Evolutionary conservation across 2,797 vertebrate genomes (phyloP), one percentile per base, ranked within the genome.

Genomic region (Capromys pilorides): DNA sequence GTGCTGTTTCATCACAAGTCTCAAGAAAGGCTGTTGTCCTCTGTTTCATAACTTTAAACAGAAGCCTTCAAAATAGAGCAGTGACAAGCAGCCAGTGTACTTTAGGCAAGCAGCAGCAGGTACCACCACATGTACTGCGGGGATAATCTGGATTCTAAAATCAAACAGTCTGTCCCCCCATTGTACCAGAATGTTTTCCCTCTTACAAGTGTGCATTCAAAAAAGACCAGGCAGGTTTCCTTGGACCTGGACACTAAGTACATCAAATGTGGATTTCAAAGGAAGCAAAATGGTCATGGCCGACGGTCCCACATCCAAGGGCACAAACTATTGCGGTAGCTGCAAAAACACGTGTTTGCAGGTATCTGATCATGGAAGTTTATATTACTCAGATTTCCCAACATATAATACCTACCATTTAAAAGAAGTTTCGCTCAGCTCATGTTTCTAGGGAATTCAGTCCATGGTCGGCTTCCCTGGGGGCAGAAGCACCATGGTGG

Each of bases 1-100:
- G 33, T 61, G 90, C 69, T 28, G 0, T 54, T 88, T 95, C 96
- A 88, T 91, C 83, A 1, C 64, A 86, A 86, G 82, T 82, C 79
- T 88, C 21, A 61, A 59, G 88, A 62, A 89, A 1, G 39, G 85
- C 45, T 69, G 26, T 36, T 64, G 14, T 78, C 41, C 66, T 94
- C 13, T 41, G 41, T 61, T 90, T 26, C n/a, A 71, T 49, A 69
- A 33, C 18, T 93, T 81, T 64, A 90, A 94, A 39, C 13, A 7
- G 36, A 79, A 59, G 22, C n/a, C 71, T 85, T 94, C 22, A 45
- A 66, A 93, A 77, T 6, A 79, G 0, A 93, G 85, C 1, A 61
- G 59, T 0, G 2, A 28, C 49, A 64, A 81, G 49, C 8, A 82
- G 18, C 11, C 28, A 21, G 22, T n/a, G 21, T 19, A 62, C 19